phyloP scores from a whole-genome alignment of 2,797 vertebrate genomes.

The Schizothorax lantsangensis region DNA sequence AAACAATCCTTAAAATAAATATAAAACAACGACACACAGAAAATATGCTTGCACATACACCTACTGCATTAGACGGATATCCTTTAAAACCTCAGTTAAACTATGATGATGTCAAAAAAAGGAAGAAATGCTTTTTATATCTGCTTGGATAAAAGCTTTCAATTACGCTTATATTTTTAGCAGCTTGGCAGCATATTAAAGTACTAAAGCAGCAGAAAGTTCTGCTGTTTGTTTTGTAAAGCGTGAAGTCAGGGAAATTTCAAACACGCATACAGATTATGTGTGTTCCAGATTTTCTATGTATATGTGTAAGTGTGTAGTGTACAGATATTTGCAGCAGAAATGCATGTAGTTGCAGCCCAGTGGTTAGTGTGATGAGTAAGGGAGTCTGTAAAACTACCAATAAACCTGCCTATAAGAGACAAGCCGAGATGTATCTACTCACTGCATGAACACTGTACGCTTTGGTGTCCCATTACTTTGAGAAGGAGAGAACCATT shows the following conservation, averaged over 20 bases:
- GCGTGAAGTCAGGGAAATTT: constrained; percentile 21
- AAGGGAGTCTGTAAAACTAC: constrained; percentile 18
- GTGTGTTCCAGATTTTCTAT: constrained; percentile 30
- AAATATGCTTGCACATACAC: background rate
- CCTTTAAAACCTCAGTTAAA: constrained; percentile 14
- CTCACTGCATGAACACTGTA: background rate
- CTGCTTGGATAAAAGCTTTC: constrained; percentile 31
- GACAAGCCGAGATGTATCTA: background rate
- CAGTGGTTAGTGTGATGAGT: constrained; percentile 34
- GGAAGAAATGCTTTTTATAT: constrained; percentile 27
- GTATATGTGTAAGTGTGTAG: background rate
- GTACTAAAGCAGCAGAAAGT: constrained; percentile 41
- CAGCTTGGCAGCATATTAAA: constrained; percentile 26
- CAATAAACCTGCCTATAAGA: background rate
- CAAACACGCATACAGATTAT: constrained; percentile 13
- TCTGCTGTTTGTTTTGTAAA: constrained; percentile 36
- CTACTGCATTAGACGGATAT: background rate
- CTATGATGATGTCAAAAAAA: background rate
- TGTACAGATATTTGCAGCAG: background rate
- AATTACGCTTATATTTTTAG: constrained; percentile 42
- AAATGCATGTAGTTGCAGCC: constrained; percentile 20
- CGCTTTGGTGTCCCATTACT: background rate
- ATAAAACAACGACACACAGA: background rate
- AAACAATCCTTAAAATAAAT: constrained; percentile 29
- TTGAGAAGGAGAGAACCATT: background rate